Conservation (phyloP, 2,797 vertebrate species). For the Sebastes cheni region DNA sequence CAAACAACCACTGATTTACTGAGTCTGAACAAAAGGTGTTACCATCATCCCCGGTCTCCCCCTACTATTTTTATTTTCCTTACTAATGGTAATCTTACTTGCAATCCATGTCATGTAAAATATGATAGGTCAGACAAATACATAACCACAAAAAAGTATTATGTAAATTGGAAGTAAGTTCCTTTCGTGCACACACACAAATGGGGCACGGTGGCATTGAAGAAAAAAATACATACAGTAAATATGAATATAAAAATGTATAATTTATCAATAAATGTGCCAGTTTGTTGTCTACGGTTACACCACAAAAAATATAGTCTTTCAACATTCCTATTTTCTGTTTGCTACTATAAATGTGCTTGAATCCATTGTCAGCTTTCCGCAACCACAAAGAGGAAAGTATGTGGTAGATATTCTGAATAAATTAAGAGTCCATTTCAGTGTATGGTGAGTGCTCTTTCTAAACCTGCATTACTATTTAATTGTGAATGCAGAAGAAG, state of each 20-base stretch:
- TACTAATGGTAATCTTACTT: too few relatives aligned
- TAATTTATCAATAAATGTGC: neutral
- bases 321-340: neutral
- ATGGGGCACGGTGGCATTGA: neutral
- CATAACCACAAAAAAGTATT: neutral
- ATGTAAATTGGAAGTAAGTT: neutral
- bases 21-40: neutral
- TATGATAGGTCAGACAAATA: neutral
- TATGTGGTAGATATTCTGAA: conserved; percentile 60
- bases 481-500: conserved; percentile 27
- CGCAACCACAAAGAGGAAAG: conserved; percentile 53
- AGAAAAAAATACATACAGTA: neutral
- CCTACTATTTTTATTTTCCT: neutral
- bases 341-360: neutral
- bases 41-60: neutral
- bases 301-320: neutral
- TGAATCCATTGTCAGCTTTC: neutral
- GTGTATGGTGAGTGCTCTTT: conserved; percentile 56
- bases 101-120: neutral
- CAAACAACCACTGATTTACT: too few relatives aligned
- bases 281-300: neutral
- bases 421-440: conserved; percentile 58
- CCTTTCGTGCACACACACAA: neutral
- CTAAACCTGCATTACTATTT: conserved; percentile 27
- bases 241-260: neutral